A percentile compares a stretch with the other conserved stretches of the same genome.
These are phyloP conservation scores for Cataglyphis rosenhaueri DNA, from an alignment of 2,888 invertebrate genomes.

Conservation along the genomic window DNA sequence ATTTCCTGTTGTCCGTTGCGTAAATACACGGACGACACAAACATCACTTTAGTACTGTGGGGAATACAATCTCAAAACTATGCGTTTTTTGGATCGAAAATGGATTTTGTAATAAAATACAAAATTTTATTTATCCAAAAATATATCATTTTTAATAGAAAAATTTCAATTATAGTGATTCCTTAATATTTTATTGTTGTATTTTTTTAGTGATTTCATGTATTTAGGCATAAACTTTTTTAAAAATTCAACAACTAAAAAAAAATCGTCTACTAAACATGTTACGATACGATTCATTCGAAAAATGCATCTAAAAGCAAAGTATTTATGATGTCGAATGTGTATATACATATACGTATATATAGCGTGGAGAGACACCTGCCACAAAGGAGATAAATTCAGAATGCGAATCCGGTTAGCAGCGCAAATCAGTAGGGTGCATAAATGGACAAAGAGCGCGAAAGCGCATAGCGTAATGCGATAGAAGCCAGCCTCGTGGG, in stretches of 20 bases:
- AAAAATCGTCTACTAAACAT: neutral
- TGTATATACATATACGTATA: neutral
- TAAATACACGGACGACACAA: neutral
- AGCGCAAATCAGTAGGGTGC: conserved; percentile 41
- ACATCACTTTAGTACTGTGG: conserved; percentile 10
- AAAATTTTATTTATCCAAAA: neutral
- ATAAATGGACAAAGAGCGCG: conserved; percentile 50
- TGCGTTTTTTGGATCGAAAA: neutral
- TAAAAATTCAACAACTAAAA: neutral
- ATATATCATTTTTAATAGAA: neutral
- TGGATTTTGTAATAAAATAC: neutral
- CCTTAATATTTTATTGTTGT: neutral
- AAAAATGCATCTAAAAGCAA: conserved; percentile 22
- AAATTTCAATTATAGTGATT: neutral
- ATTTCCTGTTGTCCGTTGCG: conserved; percentile 43
- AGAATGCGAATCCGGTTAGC: conserved; percentile 52
- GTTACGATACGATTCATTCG: neutral
- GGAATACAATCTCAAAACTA: conserved; percentile 12
- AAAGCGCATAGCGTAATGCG: conserved; percentile 49
- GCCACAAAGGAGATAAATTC: conserved; percentile 50
- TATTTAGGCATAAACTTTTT: neutral
- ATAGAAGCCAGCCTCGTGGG: conserved; percentile 37
- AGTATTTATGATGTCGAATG: conserved; percentile 8
- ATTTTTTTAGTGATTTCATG: neutral
- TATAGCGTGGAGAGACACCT: conserved; percentile 6